A percentile compares a stretch with the other conserved stretches of the same genome.
Conservation (phyloP, 2,888 invertebrate genomes). For the Drosophila vallismaia region DNA sequence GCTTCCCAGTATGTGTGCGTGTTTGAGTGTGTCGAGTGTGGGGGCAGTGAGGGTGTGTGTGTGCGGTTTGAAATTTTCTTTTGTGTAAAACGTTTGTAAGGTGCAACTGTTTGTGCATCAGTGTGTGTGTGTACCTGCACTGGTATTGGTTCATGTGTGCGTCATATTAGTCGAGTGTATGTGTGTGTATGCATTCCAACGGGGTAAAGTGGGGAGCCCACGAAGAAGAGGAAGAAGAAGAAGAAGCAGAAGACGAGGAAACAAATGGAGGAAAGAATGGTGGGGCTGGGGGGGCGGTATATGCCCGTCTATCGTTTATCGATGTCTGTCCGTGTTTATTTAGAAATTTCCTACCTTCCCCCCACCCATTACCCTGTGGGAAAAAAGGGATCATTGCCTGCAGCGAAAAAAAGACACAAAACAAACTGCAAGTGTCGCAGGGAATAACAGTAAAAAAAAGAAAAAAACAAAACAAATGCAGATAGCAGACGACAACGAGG, state of each 20-base stretch:
- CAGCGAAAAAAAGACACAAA: slow-evolving; percentile 23
- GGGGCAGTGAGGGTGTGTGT: slow-evolving; percentile 14
- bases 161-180: slow-evolving; percentile 39
- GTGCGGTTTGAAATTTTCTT: slow-evolving; percentile 46
- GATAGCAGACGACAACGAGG: slow-evolving; percentile 10
- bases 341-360: slow-evolving; percentile 11
- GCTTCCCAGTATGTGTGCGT: slow-evolving; percentile 7
- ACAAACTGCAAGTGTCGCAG: slow-evolving; percentile 41
- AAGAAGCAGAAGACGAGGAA: slow-evolving; percentile 7
- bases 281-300: slow-evolving; percentile 10
- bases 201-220: slow-evolving; percentile 59
- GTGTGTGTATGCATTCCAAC: slow-evolving; percentile 71
- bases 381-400: no score
- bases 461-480: slow-evolving; percentile 40
- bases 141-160: slow-evolving; percentile 51
- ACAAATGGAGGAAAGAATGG: background rate
- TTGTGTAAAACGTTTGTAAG: slow-evolving; percentile 69
- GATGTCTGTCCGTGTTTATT: slow-evolving; percentile 49
- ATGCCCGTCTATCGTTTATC: slow-evolving; percentile 51
- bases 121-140: slow-evolving; percentile 39
- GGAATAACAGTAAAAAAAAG: slow-evolving; percentile 25
- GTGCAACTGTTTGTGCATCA: slow-evolving; percentile 64
- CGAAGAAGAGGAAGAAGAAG: slow-evolving; percentile 35
- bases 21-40: slow-evolving; percentile 17
- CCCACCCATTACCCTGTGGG: background rate